phyloP scores from a whole-genome alignment of 2,888 invertebrate genomes.

The Stenoptilia bipunctidactyla region DNA sequence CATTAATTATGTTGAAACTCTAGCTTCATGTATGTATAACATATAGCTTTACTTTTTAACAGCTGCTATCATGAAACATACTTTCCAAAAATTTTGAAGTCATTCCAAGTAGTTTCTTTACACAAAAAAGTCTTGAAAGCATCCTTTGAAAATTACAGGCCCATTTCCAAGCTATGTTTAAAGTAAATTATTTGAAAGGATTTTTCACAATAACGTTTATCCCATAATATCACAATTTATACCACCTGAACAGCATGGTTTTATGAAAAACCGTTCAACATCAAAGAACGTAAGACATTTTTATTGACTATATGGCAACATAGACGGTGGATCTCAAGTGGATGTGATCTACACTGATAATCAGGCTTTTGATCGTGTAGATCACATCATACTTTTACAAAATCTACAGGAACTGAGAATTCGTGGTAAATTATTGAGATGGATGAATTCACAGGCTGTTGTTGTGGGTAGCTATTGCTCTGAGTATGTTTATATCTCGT shows the following conservation, averaged over 20 bases:
- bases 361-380: slow-evolving; percentile 18
- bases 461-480: background rate
- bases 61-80: background rate
- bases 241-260: slow-evolving; percentile 2
- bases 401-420: slow-evolving; percentile 10
- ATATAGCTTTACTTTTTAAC: slow-evolving; percentile 1
- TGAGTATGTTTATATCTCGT: background rate
- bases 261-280: slow-evolving; percentile 1
- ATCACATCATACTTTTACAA: slow-evolving; percentile 10
- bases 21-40: too few species aligned
- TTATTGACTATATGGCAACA: background rate
- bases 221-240: background rate
- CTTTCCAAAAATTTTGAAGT: slow-evolving; percentile 6
- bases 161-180: slow-evolving; percentile 6
- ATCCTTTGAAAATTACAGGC: slow-evolving; percentile 6
- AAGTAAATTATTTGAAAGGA: slow-evolving; percentile 4
- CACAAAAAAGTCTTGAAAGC: slow-evolving; percentile 4
- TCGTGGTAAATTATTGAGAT: slow-evolving; percentile 10
- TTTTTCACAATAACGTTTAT: slow-evolving; percentile 2
- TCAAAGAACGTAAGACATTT: background rate
- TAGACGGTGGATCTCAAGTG: slow-evolving; percentile 9
- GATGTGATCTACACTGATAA: slow-evolving; percentile 19
- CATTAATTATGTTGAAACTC: background rate
- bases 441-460: slow-evolving; percentile 10
- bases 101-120: slow-evolving; percentile 5